These are phyloP conservation scores for honey bee (Apis mellifera) DNA, from an alignment of 1,140 invertebrate genomes.

Conservation along the genomic window Amel_HAv3.1 CM009943.2:6254501-6255000, in stretches of 20 bases:
- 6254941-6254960: constrained; percentile 19
- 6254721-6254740: constrained; percentile 55
- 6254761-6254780: constrained; percentile 2
- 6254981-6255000: constrained; percentile 60
- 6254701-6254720: constrained; percentile 12
- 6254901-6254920: no score
- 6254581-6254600: constrained; percentile 44
- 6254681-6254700: constrained; percentile 48
- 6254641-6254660: constrained; percentile 57
- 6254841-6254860: constrained; percentile 14
- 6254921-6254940: constrained; percentile 29
- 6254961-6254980: constrained; percentile 63
- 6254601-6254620: constrained; percentile 62
- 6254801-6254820: constrained; percentile 21
- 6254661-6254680: constrained; percentile 53
- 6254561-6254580: neutral
- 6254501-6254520: neutral
- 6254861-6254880: neutral
- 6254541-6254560: constrained; percentile 12
- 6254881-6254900: no score
- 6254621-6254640: constrained; percentile 35
- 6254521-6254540: constrained; percentile 2
- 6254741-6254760: neutral
- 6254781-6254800: constrained; percentile 16
- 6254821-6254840: neutral